Evolutionary conservation across 2,797 vertebrate genomes (phyloP).

Genomic region (Chlorospingus flavigularis): DNA sequence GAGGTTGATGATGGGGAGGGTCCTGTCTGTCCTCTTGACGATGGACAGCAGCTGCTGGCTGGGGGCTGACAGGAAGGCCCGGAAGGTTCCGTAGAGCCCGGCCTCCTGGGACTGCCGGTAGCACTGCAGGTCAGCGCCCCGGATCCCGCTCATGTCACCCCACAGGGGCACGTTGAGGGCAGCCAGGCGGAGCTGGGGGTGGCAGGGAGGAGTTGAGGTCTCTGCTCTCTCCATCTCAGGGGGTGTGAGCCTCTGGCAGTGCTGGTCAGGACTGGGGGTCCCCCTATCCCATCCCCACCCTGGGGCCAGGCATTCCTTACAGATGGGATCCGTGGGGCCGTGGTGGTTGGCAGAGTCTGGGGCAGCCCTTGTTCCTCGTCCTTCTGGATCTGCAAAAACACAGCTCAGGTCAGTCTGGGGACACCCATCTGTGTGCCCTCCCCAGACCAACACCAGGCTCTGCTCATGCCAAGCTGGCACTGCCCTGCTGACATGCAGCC

Average conservation of each 20-base stretch:
- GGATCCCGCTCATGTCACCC: constrained; percentile 45
- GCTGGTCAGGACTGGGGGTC: fast-evolving
- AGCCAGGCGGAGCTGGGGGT: constrained; percentile 52
- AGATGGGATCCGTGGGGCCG: constrained; percentile 35
- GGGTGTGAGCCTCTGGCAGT: fast-evolving
- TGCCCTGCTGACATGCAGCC: not conserved
- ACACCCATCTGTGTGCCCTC: fast-evolving
- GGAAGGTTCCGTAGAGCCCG: constrained; percentile 58
- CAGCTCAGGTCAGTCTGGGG: not conserved
- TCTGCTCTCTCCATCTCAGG: not conserved
- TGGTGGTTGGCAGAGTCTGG: not conserved
- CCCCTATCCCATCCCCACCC: not conserved
- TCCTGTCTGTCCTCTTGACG: constrained; percentile 59
- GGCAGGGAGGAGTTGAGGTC: not conserved
- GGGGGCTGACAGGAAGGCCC: constrained; percentile 55
- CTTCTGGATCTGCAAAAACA: not conserved
- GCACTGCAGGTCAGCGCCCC: constrained; percentile 65
- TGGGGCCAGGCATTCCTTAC: not conserved
- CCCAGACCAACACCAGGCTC: not conserved
- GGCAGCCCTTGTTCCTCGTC: not conserved
- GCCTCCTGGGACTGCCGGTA: constrained; percentile 67
- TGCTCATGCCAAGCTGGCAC: fast-evolving
- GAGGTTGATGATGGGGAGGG: constrained; percentile 64
- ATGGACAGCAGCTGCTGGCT: constrained; percentile 49
- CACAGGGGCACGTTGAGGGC: constrained; percentile 55